phyloP scores from a whole-genome alignment of 2,797 vertebrate genomes.

The Trichosurus vulpecula region DNA sequence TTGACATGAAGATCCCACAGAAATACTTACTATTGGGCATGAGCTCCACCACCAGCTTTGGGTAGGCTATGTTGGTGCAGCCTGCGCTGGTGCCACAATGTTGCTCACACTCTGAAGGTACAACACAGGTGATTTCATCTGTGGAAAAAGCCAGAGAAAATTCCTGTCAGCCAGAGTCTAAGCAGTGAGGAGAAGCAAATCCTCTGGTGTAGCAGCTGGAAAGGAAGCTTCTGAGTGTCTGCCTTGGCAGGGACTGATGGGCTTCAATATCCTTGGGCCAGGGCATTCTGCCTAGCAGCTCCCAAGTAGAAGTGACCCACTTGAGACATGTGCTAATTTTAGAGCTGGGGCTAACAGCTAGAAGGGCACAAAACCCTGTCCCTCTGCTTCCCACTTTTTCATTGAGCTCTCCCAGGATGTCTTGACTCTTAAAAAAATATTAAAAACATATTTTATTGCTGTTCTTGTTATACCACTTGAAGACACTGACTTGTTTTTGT shows the following conservation, averaged over 20 bases:
- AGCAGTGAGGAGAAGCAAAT: neutral
- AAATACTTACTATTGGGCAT: constrained; percentile 92
- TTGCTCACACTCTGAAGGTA: constrained; percentile 85
- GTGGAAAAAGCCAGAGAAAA: constrained; percentile 53
- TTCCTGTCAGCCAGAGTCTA: neutral
- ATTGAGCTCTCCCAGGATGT: no score
- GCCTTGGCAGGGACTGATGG: neutral
- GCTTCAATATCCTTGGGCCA: neutral
- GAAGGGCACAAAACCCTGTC: no score
- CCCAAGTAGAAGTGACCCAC: neutral
- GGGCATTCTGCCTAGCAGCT: neutral
- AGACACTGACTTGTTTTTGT: no score
- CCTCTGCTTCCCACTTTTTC: no score
- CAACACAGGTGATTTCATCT: constrained; percentile 93
- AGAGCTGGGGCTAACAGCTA: no score
- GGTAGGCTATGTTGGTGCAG: constrained; percentile 95
- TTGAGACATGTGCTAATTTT: no score
- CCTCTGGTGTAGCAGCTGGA: neutral
- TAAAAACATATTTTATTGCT: no score
- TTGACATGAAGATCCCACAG: neutral
- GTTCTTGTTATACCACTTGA: no score
- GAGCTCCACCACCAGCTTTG: constrained; percentile 93
- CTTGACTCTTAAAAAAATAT: no score
- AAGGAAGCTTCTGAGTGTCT: neutral
- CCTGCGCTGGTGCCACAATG: constrained; percentile 90